Percentiles rank a stretch among this genome's conserved stretches.
Evolutionary conservation across 2,888 invertebrate genomes (phyloP).

Genomic region (Fragum sueziense): DNA sequence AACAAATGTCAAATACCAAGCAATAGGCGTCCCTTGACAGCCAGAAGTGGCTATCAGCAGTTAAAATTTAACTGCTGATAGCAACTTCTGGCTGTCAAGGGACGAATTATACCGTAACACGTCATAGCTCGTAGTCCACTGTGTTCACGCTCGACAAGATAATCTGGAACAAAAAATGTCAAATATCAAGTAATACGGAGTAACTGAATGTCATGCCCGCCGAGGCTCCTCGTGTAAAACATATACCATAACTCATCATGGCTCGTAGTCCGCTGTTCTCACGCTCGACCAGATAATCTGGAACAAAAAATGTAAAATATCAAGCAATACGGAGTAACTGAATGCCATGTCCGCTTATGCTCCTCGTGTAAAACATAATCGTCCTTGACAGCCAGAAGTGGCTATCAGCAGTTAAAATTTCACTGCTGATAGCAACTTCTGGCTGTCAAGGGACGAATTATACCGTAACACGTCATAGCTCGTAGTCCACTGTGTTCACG

Average conservation of each 20-base stretch:
- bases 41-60: too few relatives aligned
- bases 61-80: too few relatives aligned
- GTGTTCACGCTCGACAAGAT: constrained; percentile 85
- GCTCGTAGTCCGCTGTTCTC: constrained; percentile 86
- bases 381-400: too few relatives aligned
- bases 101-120: constrained; percentile 86
- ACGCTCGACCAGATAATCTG: constrained; percentile 85
- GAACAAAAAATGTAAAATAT: background rate
- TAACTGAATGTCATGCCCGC: constrained; percentile 87
- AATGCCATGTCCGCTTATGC: constrained; percentile 87
- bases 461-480: constrained; percentile 85
- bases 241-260: constrained; percentile 86
- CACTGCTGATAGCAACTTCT: too few relatives aligned
- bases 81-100: too few relatives aligned
- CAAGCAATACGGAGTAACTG: constrained; percentile 85
- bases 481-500: constrained; percentile 86
- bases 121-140: constrained; percentile 85
- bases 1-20: too few relatives aligned
- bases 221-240: constrained; percentile 86
- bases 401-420: too few relatives aligned
- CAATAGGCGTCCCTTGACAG: too few relatives aligned
- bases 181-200: constrained; percentile 85
- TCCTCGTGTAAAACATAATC: constrained; percentile 85
- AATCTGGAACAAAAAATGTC: constrained; percentile 81
- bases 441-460: too few relatives aligned